These are phyloP conservation scores for Pollenia amentaria DNA, from an alignment of 2,888 invertebrate species.

Conservation along the genomic window DNA sequence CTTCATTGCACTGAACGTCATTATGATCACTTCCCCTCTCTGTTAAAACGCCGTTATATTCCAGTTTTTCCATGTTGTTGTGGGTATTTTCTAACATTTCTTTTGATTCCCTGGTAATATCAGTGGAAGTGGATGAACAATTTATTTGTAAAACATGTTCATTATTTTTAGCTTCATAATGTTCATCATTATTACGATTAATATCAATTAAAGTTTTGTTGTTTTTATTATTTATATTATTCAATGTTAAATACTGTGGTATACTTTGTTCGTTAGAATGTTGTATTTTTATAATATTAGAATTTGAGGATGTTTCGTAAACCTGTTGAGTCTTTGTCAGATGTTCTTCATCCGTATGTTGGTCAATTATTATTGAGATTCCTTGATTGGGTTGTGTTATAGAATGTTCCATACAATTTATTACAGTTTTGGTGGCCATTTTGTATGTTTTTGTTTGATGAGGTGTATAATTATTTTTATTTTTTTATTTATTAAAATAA, in stretches of 20 bases:
- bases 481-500: conserved; percentile 25
- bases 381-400: conserved; percentile 64
- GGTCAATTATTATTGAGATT: conserved; percentile 77
- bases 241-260: conserved; percentile 63
- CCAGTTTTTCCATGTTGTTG: conserved; percentile 14
- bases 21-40: conserved; percentile 71
- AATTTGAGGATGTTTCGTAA: conserved; percentile 42
- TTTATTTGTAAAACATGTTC: conserved; percentile 63
- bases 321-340: conserved; percentile 46
- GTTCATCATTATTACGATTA: conserved; percentile 68
- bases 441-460: conserved; percentile 14
- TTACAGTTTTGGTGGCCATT: conserved; percentile 77
- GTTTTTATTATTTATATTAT: conserved; percentile 67
- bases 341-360: conserved; percentile 57
- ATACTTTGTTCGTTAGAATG: conserved; percentile 69
- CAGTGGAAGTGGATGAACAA: conserved; percentile 59
- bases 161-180: conserved; percentile 36
- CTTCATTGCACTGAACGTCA: conserved; percentile 51
- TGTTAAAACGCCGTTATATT: conserved; percentile 50
- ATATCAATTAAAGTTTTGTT: conserved; percentile 77
- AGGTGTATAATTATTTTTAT: conserved; percentile 3
- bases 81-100: conserved; percentile 39
- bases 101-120: conserved; percentile 60
- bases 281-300: conserved; percentile 72
- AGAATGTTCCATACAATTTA: conserved; percentile 72